Base-by-base conservation (phyloP, 1,140 invertebrate genomes). In the Meloidogyne floridensis region DNA sequence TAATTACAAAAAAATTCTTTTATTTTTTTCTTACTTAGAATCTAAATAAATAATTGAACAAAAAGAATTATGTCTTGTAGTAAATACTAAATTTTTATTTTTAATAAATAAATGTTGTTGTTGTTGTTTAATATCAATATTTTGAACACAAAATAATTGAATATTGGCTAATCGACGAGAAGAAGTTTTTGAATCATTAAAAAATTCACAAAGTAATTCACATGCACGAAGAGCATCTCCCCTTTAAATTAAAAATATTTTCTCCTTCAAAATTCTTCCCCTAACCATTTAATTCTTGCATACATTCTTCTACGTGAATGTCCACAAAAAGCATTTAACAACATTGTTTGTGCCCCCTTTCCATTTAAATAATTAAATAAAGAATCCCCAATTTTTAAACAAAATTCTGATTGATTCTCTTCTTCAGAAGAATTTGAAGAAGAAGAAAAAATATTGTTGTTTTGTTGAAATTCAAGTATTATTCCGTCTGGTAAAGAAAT, bases 271-370 rank as follows among this genome's bases (percentile, higher is more conserved):
- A 80, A 72, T 81, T 47, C 47, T 47, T 47, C 7, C 7, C 4
- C 7, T 47, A 82, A 86, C 85, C 76, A 80, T 65, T 88, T 86
- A 2, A 87, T 69, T 56, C 86, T 79, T 9, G 86, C 87, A 82
- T 87, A 87, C 86, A 89, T 89, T 53, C 87, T 73, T 72, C 85
- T 65, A 18, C 80, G 80, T 42, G 85, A 43, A 51, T 85, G 73
- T 51, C 86, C 86, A 69, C 87, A 89, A 72, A 87, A 87, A 20
- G 86, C 86, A 73, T 87, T 84, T 54, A 87, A 70, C 20, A 87
- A 59, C 11, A 87, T 65, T 13, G 81, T 87, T 72, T 89, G 86
- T 3, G 82, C 83, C 9, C 86, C 86, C 75, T 89, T 87, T 47
- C 86, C 86, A 51, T 87, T 69, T 51, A 87, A 70, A n/a, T 72